A percentile compares a stretch with the other conserved stretches of the same genome.
These are phyloP conservation scores for human DNA, from an alignment of 2,113 vertebrate species.

Conservation along the genomic window GRCh38 chr2:11616501-11617000, in stretches of 20 bases:
- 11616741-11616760: not conserved
- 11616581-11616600: fast-evolving
- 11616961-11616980: fast-evolving
- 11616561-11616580: fast-evolving
- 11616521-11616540: too few species aligned
- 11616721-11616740: constrained; percentile 78
- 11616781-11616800: not conserved
- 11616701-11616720: constrained; percentile 83
- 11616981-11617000: not conserved
- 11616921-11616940: too few species aligned
- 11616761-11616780: not conserved
- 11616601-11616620: not conserved
- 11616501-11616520: not conserved
- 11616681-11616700: constrained; percentile 84
- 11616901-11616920: not conserved
- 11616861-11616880: not conserved
- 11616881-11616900: not conserved
- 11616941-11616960: too few species aligned
- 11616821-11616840: not conserved
- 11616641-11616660: constrained; percentile 83
- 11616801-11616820: too few species aligned
- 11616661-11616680: constrained; percentile 82
- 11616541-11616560: fast-evolving
- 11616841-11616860: not conserved
- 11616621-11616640: constrained; percentile 78